phyloP scores from a whole-genome alignment of 1,140 invertebrate species.

The Diachasmimorpha longicaudata region DNA sequence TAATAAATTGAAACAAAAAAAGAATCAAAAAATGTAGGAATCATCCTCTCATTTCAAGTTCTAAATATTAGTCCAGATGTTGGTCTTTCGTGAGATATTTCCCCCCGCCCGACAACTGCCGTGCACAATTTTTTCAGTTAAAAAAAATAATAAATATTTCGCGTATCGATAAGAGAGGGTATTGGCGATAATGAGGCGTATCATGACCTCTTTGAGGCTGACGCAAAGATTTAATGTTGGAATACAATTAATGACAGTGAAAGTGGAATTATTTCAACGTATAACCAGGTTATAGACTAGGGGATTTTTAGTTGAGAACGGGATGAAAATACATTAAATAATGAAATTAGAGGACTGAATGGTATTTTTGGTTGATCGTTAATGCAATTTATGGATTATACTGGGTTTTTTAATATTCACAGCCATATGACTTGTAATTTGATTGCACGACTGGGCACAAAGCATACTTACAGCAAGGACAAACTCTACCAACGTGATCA shows the following conservation, averaged over 20 bases:
- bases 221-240: not conserved
- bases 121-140: too few relatives aligned
- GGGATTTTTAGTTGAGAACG: not conserved
- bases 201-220: not conserved
- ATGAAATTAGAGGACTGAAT: too few relatives aligned
- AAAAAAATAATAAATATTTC: not conserved
- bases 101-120: too few relatives aligned
- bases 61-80: not conserved
- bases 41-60: too few relatives aligned
- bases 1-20: too few relatives aligned
- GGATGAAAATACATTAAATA: too few relatives aligned
- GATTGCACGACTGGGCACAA: not conserved
- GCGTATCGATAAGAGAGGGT: not conserved
- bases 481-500: slow-evolving; percentile 38
- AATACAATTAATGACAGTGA: not conserved
- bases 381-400: not conserved
- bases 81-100: not conserved
- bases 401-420: not conserved
- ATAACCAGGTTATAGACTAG: not conserved
- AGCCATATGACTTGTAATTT: slow-evolving; percentile 15
- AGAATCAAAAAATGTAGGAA: too few relatives aligned
- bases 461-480: slow-evolving; percentile 40
- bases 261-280: not conserved
- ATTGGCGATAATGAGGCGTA: not conserved
- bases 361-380: too few relatives aligned